Base-by-base conservation (phyloP, 2,113 vertebrate species). In the Petromus typicus region DNA sequence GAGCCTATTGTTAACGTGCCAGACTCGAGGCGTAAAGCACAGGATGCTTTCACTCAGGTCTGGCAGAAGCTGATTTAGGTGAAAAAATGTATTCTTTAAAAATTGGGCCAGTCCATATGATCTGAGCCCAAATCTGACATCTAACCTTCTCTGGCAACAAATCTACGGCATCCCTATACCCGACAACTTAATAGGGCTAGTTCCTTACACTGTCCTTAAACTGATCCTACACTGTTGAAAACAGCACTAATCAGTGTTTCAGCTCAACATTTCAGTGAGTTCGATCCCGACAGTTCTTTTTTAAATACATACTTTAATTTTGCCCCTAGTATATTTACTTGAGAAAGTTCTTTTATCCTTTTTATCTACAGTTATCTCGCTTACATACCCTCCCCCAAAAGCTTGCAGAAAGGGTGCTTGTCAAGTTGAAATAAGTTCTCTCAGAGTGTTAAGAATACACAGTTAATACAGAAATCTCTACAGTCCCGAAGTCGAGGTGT, bases 221-320 rank as follows among this genome's bases (percentile, higher is more conserved):
- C n/a, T 51, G 67, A 56, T 22, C 91, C 34, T 81, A 73, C 86
- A 22, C 88, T 73, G 22, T 61, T 59, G 61, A 54, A n/a, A 2
- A 51, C 25, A 80, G 71, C 43, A 66, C 54, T 12, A 91, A 23
- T 54, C 67, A 57, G 48, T 66, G 57, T 51, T 86, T 67, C 23
- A 92, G 92, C 66, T 91, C 83, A 93, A 17, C 34, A 48, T 73
- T 30, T 73, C n/a, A 89, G 23, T 71, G 81, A 71, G 7, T 78
- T 95, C 69, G 22, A 27, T 79, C 61, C 80, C 69, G 89, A 57
- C 89, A 94, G 82, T 14, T 73, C 45, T 57, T 82, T 71, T 89
- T 76, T 54, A 20, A 69, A 86, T 67, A 54, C 43, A n/a, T 86
- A 54, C 45, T 88, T 96, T 69, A 85, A 86, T 73, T 94, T 89